Base-by-base conservation (phyloP, 2,113 vertebrate genomes). In the Ciconia stormi region DNA sequence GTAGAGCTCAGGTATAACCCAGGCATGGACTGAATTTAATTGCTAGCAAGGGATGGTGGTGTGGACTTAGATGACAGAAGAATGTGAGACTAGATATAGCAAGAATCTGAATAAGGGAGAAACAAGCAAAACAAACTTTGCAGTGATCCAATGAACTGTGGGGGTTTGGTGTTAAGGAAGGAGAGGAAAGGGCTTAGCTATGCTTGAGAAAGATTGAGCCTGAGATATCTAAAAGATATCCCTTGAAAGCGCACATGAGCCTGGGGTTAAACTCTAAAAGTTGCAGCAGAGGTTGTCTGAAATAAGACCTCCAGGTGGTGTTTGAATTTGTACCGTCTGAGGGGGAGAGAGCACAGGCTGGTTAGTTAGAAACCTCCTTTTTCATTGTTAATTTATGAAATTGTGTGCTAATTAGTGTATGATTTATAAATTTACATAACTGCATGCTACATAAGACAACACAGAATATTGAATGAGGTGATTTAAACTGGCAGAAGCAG, bases 401-500 rank as follows among this genome's bases (percentile, higher is more conserved):
- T 97, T 90, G 78, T 97, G 91, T 94, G 91, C 78, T 96, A 96
- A 96, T 97, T 96, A 93, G 84, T 70, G 46, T 93, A 66, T 94
- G 94, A 95, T 96, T 95, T 97, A 77, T 89, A 91, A 95, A 95
- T 95, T 93, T 97, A 94, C 96, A 95, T 96, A 95, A 89, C 91
- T 89, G n/a, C 53, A 42, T 93, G 73, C 73, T 91, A 79, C 89
- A 30, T 89, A 73, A 96, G 66, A 91, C 95, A 97, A 94, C 95
- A 87, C 58, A 82, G 95, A 97, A 95, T 95, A 87, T 27, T 85
- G 78, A 97, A 94, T 87, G 62, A 96, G 82, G 70, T 89, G 58
- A 87, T 93, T 94, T 97, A 93, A 97, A 89, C 58, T 7, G 14
- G 49, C 62, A 87, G 62, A 82, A 95, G 32, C 61, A 38, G 10